Percentiles rank a stretch among this genome's conserved stretches.
These are phyloP conservation scores for Beaufortia kweichowensis DNA, from an alignment of 2,113 vertebrate genomes.

Conservation along the genomic window DNA sequence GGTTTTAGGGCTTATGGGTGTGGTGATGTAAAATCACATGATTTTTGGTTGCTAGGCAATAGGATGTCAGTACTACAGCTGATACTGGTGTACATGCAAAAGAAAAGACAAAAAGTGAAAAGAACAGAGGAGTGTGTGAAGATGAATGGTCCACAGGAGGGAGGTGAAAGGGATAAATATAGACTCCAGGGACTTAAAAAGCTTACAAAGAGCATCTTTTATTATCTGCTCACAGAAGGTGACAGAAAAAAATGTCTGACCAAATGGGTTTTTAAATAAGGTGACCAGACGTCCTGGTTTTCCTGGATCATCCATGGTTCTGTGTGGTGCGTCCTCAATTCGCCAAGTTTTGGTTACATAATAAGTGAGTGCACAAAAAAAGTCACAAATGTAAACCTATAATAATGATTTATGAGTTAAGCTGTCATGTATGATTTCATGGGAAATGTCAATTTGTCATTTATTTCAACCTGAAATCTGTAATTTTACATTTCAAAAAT, in stretches of 20 bases:
- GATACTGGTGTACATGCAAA: not conserved
- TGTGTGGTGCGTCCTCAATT: not conserved
- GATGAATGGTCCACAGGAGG: constrained; percentile 1
- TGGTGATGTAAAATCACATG: not conserved
- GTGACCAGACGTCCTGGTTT: not conserved
- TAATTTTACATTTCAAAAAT: no score
- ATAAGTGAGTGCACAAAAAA: no score
- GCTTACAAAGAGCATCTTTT: not conserved
- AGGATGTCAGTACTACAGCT: not conserved
- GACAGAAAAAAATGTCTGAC: not conserved
- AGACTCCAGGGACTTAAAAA: not conserved
- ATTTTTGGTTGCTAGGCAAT: not conserved
- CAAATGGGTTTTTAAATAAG: not conserved
- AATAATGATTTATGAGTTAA: no score
- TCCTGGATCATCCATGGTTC: not conserved
- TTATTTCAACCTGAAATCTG: no score
- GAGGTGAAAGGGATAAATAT: constrained; percentile 18
- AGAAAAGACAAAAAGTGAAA: not conserved
- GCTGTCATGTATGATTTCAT: no score
- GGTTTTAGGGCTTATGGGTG: not conserved
- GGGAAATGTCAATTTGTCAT: no score
- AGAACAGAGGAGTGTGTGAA: constrained; percentile 4
- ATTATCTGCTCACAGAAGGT: not conserved
- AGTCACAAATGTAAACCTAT: no score
- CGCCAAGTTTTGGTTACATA: not conserved